These are phyloP conservation scores for Ceyx erithaca DNA, from an alignment of 2,797 vertebrate genomes.

Conservation along the genomic window DNA sequence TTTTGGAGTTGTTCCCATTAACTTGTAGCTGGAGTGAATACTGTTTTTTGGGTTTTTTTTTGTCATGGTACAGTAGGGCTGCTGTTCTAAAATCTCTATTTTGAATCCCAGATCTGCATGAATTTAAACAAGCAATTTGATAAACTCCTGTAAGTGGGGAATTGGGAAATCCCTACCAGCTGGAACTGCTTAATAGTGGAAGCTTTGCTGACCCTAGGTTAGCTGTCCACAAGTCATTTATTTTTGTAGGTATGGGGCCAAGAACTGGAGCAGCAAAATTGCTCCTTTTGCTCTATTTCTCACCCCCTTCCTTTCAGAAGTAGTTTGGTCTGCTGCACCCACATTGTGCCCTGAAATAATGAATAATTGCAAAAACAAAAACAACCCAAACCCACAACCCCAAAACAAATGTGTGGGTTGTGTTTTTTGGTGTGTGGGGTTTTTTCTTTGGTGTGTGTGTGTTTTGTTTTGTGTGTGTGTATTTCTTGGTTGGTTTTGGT, in stretches of 20 bases:
- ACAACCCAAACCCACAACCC: neutral
- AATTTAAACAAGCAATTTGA: constrained; percentile 20
- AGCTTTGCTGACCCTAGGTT: constrained; percentile 36
- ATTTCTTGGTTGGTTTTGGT: too few species aligned
- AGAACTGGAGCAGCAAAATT: neutral
- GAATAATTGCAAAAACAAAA: neutral
- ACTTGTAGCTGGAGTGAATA: neutral
- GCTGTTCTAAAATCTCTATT: neutral
- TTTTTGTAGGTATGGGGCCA: constrained; percentile 21
- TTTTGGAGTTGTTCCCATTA: neutral
- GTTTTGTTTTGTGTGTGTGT: too few species aligned
- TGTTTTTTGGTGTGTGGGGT: too few species aligned
- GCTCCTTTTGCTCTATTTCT: neutral
- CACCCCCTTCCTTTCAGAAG: neutral
- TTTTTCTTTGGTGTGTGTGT: too few species aligned
- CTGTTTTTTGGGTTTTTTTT: neutral
- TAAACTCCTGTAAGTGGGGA: neutral
- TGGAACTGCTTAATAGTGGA: constrained; percentile 25
- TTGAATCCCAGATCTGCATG: neutral
- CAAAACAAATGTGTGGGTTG: neutral
- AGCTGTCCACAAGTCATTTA: constrained; percentile 22
- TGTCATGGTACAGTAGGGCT: neutral
- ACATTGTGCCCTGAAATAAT: neutral
- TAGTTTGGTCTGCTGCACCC: neutral
- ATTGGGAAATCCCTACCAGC: constrained; percentile 27